Evolutionary conservation across 2,888 invertebrate species (phyloP).

Genomic region (Troides oblongomaculatus): DNA sequence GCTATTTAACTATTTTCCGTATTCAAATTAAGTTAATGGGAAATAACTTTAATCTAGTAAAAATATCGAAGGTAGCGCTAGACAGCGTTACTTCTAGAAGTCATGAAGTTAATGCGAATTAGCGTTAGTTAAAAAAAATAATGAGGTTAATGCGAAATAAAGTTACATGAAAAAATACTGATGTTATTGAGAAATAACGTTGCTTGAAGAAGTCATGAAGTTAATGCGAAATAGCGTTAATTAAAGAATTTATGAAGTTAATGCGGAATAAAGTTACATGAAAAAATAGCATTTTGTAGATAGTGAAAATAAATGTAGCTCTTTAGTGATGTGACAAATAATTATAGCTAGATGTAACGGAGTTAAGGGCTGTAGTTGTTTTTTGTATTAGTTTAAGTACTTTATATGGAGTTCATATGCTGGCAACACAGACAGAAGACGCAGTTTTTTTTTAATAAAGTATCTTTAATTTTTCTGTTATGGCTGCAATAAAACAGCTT

Average conservation of each 20-base stretch:
- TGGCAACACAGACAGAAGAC: conserved; percentile 2
- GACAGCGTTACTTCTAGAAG: too few relatives aligned
- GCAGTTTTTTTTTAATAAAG: too few relatives aligned
- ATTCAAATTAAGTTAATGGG: neutral
- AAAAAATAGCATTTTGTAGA: conserved; percentile 13
- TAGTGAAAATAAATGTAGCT: conserved; percentile 14
- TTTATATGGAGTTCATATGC: neutral
- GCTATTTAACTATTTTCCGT: neutral
- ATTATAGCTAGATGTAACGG: conserved; percentile 10
- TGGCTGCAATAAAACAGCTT: too few relatives aligned
- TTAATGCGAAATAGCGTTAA: neutral
- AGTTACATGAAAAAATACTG: too few relatives aligned
- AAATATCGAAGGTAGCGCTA: too few relatives aligned
- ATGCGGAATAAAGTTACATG: neutral
- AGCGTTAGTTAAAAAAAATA: too few relatives aligned
- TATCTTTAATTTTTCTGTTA: too few relatives aligned
- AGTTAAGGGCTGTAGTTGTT: conserved; percentile 4
- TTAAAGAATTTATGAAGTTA: neutral
- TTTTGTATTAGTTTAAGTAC: conserved; percentile 5
- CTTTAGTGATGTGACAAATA: conserved; percentile 19
- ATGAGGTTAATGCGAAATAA: neutral
- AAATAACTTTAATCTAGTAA: neutral
- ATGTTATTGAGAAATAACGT: neutral
- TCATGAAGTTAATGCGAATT: neutral
- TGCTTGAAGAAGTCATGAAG: neutral